Evolutionary conservation across 1,140 invertebrate genomes (phyloP), one percentile per base, ranked within the genome.

Genomic region (Lycorma delicatula): DNA sequence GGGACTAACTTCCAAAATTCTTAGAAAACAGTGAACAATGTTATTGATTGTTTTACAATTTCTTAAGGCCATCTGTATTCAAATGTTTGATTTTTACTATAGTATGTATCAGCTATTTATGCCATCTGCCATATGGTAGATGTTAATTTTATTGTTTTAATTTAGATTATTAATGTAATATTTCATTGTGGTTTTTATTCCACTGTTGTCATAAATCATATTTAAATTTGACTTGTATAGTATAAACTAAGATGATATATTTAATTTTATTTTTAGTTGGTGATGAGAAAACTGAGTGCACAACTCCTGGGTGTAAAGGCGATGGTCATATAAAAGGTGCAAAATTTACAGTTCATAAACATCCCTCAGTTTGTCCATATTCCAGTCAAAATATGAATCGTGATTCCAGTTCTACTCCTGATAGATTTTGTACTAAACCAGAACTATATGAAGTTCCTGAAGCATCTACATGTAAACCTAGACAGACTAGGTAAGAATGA

Each of bases 361-460:
- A 83, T 59, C 76, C 82, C 18, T 83, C 85, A 65, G 83, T 87
- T 23, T 97, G 93, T 75, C 93, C 93, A 1, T 96, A 95, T 74
- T 82, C 86, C 1, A 67, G 75, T 3, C 73, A 81, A 58, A 87
- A 89, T 74, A 74, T 87, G 54, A 78, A 80, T 64, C 81, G 80
- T 67, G 79, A 81, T 20, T 20, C 38, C 5, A 71, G 73, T 26
- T 63, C 71, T 5, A 36, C 77, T 3, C 73, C 79, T 1, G 81
- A 84, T 67, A 73, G 82, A 58, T 67, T 82, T 18, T 62, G 68
- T 20, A 63, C 47, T 9, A 63, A 59, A 26, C 44, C 27, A 11
- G 56, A 57, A 26, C 41, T 57, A 20, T 56, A 25, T 27, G 50
- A 55, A 26, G 13, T 49, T 34, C 56, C 55, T 20, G 25, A 54